Evolutionary conservation across 2,113 vertebrate species (phyloP).

Genomic region (Erythrocebus patas): DNA sequence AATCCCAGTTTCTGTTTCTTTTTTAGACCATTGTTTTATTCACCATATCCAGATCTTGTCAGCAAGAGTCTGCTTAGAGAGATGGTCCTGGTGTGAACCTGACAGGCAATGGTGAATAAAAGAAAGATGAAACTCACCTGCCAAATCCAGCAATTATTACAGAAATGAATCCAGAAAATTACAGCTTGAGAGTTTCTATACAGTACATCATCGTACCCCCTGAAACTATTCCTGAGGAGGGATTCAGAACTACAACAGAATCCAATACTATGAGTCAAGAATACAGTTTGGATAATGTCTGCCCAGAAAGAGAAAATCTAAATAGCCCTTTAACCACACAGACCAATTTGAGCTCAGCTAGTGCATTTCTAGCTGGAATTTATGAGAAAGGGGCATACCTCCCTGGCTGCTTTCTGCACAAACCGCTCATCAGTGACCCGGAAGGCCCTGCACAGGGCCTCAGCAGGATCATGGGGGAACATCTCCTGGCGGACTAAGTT

Average conservation of each 20-base stretch:
- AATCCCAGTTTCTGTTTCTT: conserved; percentile 62
- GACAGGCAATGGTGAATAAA: neutral
- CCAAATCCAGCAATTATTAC: neutral
- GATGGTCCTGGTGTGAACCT: conserved; percentile 4
- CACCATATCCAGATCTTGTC: conserved; percentile 52
- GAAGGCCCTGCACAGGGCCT: conserved; percentile 94
- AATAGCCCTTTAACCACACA: neutral
- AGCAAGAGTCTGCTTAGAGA: conserved; percentile 42
- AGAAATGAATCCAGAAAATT: conserved; percentile 36
- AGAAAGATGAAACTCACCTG: conserved; percentile 27
- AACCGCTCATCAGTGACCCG: conserved; percentile 94
- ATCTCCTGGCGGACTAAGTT: conserved; percentile 94
- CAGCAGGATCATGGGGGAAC: conserved; percentile 90
- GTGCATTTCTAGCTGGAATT: neutral
- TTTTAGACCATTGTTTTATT: conserved; percentile 65
- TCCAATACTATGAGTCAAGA: neutral
- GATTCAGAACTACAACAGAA: neutral
- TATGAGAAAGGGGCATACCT: conserved; percentile 83
- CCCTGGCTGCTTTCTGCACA: conserved; percentile 94
- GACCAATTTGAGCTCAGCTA: neutral
- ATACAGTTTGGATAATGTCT: neutral
- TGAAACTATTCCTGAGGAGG: neutral
- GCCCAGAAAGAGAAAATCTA: conserved; percentile 1
- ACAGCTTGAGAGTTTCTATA: neutral
- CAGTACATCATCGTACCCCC: neutral